phyloP scores from a whole-genome alignment of 2,113 vertebrate species.

The Myotis lucifugus region DNA sequence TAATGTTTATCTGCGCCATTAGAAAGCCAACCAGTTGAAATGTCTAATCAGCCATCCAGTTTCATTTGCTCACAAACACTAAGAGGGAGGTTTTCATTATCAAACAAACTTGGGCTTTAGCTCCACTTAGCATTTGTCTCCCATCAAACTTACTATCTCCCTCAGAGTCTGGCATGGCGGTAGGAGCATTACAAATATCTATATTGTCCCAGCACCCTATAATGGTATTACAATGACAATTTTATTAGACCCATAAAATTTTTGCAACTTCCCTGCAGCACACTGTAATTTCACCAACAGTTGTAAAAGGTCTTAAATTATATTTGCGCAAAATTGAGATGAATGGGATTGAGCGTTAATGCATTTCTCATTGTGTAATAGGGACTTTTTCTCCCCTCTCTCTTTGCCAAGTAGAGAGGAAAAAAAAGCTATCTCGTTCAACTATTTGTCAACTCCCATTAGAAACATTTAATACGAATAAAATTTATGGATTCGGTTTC shows the following conservation, averaged over 20 bases:
- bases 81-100: slow-evolving; percentile 66
- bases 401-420: slow-evolving; percentile 89
- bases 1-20: slow-evolving; percentile 69
- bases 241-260: slow-evolving; percentile 95
- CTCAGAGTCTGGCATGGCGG: slow-evolving; percentile 73
- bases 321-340: slow-evolving; percentile 92
- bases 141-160: slow-evolving; percentile 74
- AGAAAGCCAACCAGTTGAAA: slow-evolving; percentile 60
- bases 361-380: slow-evolving; percentile 88
- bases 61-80: slow-evolving; percentile 25
- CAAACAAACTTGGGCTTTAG: slow-evolving; percentile 63
- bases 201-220: slow-evolving; percentile 81
- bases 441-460: slow-evolving; percentile 99
- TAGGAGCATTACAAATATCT: slow-evolving; percentile 81
- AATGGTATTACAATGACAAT: slow-evolving; percentile 86
- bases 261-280: slow-evolving; percentile 91
- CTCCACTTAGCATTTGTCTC: slow-evolving; percentile 77
- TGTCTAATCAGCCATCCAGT: slow-evolving; percentile 64
- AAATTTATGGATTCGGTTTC: slow-evolving; percentile 95
- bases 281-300: slow-evolving; percentile 92
- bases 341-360: slow-evolving; percentile 90
- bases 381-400: slow-evolving; percentile 87
- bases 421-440: slow-evolving; percentile 91
- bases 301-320: slow-evolving; percentile 94
- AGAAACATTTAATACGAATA: slow-evolving; percentile 97